These are phyloP conservation scores for Halcyon leucocephala DNA, from an alignment of 2,797 vertebrate species.

Conservation along the genomic window DNA sequence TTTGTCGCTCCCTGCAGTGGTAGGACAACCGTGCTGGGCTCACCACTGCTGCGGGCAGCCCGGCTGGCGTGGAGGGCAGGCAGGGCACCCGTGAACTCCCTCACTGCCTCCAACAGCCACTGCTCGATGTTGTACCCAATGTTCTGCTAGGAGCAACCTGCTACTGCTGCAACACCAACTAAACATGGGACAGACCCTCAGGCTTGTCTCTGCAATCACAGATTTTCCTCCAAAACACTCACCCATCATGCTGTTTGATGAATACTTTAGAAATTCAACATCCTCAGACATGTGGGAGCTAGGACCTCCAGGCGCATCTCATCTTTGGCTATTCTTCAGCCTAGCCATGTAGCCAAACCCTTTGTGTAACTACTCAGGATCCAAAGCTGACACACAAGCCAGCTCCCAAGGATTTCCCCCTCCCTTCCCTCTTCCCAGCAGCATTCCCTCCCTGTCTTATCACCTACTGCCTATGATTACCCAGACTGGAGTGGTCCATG, in stretches of 20 bases:
- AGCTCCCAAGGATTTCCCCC: not conserved
- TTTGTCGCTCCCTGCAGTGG: accelerated
- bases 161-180: not conserved
- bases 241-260: not conserved
- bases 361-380: not conserved
- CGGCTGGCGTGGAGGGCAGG: not conserved
- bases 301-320: not conserved
- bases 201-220: not conserved
- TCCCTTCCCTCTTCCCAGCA: not conserved
- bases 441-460: not conserved
- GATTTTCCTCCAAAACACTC: not conserved
- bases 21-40: not conserved
- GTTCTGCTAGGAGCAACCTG: not conserved
- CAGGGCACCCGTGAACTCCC: accelerated
- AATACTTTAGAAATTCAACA: not conserved
- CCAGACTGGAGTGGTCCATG: not conserved
- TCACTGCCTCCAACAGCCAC: accelerated
- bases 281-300: not conserved
- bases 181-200: not conserved
- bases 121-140: too few relatives aligned
- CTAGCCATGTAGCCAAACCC: not conserved
- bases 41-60: not conserved
- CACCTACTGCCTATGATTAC: not conserved
- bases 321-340: not conserved
- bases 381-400: not conserved